These are phyloP conservation scores for Kryptopterus vitreolus DNA, from an alignment of 2,797 vertebrate species.

Conservation along the genomic window DNA sequence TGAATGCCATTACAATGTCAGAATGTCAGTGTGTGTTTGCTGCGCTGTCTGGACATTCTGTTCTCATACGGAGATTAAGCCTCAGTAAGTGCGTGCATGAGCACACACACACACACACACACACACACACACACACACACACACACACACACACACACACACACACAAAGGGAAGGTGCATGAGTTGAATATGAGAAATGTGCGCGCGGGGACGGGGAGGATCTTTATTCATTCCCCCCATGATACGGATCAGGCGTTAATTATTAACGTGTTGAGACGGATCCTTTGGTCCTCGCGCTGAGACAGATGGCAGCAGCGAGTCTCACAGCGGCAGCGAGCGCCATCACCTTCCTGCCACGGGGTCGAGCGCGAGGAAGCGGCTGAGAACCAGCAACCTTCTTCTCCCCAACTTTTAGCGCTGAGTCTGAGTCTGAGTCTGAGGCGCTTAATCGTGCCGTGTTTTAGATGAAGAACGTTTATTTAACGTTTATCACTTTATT, in stretches of 20 bases:
- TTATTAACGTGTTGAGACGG: conserved; percentile 54
- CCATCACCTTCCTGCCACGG: not conserved
- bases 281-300: conserved; percentile 36
- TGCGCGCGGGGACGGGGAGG: conserved; percentile 30
- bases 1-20: not conserved
- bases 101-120: not conserved
- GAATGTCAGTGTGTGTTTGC: not conserved
- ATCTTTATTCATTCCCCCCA: conserved; percentile 58
- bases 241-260: conserved; percentile 57
- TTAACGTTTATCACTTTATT: too few relatives aligned
- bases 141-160: conserved; percentile 2
- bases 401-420: too few relatives aligned
- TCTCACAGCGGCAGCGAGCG: not conserved
- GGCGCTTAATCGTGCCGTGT: too few relatives aligned
- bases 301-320: not conserved
- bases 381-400: too few relatives aligned
- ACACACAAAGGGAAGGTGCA: conserved; percentile 31
- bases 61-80: conserved; percentile 13
- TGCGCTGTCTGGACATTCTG: conserved; percentile 17
- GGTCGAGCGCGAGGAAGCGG: too few relatives aligned
- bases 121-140: conserved; percentile 7
- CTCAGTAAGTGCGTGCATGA: not conserved
- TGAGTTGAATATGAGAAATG: conserved; percentile 54
- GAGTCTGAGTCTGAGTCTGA: too few relatives aligned
- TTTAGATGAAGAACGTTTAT: too few relatives aligned